phyloP scores from a whole-genome alignment of 2,113 vertebrate genomes.

The Recurvirostra avosetta region DNA sequence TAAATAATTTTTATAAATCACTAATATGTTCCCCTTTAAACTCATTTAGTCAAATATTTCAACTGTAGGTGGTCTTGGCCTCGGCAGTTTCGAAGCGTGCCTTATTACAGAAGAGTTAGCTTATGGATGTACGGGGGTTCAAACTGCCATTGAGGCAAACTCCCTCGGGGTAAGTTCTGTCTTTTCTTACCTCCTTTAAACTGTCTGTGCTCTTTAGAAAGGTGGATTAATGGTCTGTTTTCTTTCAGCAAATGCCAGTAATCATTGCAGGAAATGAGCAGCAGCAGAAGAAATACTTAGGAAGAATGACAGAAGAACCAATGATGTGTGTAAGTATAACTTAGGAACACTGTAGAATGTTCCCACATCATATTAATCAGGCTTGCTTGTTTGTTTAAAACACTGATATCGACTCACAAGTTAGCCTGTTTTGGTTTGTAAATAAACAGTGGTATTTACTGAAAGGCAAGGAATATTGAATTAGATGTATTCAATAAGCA shows the following conservation, averaged over 20 bases:
- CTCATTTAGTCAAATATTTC: not conserved
- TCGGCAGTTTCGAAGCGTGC: constrained; percentile 84
- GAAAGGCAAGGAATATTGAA: not conserved
- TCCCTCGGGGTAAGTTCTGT: constrained; percentile 83
- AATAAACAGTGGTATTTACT: not conserved
- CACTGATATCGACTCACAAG: not conserved
- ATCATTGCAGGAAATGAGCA: constrained; percentile 83
- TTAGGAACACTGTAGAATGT: not conserved
- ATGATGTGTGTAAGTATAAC: constrained; percentile 87
- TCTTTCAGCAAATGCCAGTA: constrained; percentile 87
- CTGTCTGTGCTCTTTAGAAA: not conserved
- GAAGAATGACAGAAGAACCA: constrained; percentile 86
- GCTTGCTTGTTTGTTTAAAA: not conserved
- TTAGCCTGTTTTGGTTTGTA: not conserved
- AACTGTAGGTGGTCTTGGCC: constrained; percentile 84
- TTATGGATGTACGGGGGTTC: constrained; percentile 88
- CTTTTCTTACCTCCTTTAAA: not conserved
- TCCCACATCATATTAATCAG: not conserved
- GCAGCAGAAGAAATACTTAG: constrained; percentile 91
- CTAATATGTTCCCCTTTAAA: not conserved
- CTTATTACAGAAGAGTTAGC: constrained; percentile 91
- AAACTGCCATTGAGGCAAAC: constrained; percentile 89
- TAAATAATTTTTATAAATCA: not conserved
- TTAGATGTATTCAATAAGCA: not conserved
- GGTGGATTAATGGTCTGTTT: not conserved